Evolutionary conservation across 2,797 vertebrate genomes (phyloP), one percentile per base, ranked within the genome.

Genomic region (Sebastes iracundus): DNA sequence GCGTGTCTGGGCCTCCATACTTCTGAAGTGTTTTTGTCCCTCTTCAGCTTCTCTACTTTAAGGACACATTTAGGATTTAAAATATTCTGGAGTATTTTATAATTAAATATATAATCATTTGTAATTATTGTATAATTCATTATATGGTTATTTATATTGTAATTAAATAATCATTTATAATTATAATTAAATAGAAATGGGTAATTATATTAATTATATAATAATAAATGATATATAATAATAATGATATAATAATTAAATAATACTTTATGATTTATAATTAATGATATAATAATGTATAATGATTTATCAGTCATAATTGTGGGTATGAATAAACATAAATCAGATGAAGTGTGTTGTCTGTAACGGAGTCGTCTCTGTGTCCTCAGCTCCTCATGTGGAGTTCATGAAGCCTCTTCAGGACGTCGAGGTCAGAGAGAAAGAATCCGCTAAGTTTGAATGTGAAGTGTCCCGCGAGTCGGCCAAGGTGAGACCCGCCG

Each of bases 391-490:
- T 90, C 97, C 97, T 84, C 96, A 96, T 82, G 96, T 99, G 60
- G 97, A 99, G 90, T 97, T 99, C 87, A 87, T 93, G 16, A 98
- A 97, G 91, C 97, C 97, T 49, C 95, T 99, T 79, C 97, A 97
- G 28, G 98, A 99, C 59, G 95, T 98, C 75, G 97, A 97, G 94
- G 97, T 99, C 91, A 96, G 91, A 94, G 98, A 99, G 95, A 99
- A 99, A 81, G 95, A 98, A 94, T 91, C 96, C 72, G 98, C 98
- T 81, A 97, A 94, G 66, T 99, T 99, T 94, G 97, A 98, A 88
- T 99, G 98, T 93, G 97, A 99, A 96, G 97, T 99, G 92, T 99
- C 98, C 46, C 96, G 97, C 20, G 97, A 98, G 93, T 96, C 95
- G 16, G 95, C 97, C 42, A 98, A 98, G 97, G 98, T 99, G 73